A percentile compares a stretch with the other conserved stretches of the same genome.
Evolutionary conservation across 2,888 invertebrate species (phyloP).

Genomic region (Kryphioiulus occultus): DNA sequence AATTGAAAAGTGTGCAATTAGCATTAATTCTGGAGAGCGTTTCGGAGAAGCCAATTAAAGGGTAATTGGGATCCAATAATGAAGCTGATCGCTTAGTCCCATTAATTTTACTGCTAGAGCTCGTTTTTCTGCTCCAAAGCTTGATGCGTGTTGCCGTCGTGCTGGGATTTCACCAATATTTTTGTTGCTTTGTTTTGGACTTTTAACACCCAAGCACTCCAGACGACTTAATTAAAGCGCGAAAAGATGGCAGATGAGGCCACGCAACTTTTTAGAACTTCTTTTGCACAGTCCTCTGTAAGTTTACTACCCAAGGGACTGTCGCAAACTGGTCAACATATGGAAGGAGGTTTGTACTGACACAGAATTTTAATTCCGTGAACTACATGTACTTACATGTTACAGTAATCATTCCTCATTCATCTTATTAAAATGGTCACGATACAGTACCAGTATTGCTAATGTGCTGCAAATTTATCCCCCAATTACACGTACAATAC

Average conservation of each 20-base stretch:
- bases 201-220: not conserved
- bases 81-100: conserved; percentile 5
- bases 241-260: not conserved
- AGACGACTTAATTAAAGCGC: not conserved
- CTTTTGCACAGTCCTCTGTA: not conserved
- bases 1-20: conserved; percentile 5
- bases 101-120: not conserved
- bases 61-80: conserved; percentile 5
- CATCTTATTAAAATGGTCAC: too few species aligned
- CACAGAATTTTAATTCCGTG: too few species aligned
- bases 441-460: too few species aligned
- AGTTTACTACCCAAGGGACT: too few species aligned
- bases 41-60: not conserved
- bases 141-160: not conserved
- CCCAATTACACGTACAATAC: too few species aligned
- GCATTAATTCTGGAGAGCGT: not conserved
- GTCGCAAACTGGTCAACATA: too few species aligned
- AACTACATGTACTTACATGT: too few species aligned
- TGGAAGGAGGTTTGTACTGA: too few species aligned
- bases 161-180: not conserved
- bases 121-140: not conserved
- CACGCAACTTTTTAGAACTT: not conserved
- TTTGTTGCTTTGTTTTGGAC: not conserved
- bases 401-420: too few species aligned
- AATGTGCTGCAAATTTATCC: too few species aligned